Base-by-base conservation (phyloP, 2,113 vertebrate genomes). In the Tonatia bakeri region DNA sequence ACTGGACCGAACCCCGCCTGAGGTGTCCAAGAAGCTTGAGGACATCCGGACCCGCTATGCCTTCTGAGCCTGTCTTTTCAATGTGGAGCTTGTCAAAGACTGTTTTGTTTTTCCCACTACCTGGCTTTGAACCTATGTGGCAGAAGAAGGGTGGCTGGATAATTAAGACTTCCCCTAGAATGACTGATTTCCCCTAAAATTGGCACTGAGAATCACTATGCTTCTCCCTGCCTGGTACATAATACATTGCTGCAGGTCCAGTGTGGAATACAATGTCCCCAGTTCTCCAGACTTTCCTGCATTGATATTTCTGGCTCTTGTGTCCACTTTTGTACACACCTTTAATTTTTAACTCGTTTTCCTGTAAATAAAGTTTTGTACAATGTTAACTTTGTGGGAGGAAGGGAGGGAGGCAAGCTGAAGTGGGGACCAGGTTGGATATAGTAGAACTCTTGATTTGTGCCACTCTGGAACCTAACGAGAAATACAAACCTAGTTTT, bases 11-110 rank as follows among this genome's bases (percentile, higher is more conserved):
- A 99, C 99, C 2, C 99, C 99, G 0, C 99, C 99, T 0, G 99
- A 99, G 94, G 99, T 99, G 76, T 99, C 99, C 43, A 99, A 99
- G 98, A 99, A 99, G 94, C 99, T 99, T 96, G 99, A 99, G 96
- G 99, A 99, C 97, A 99, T 99, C 83, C 99, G 99, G 93, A 99
- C 99, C 0, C 99, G 99, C 94, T 99, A 99, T 0, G 99, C 99
- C 12, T 99, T 99, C 98, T 99, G 99, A 99, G 96, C 2, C 0
- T 67, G 54, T 64, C 0, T 61, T 84, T 79, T 83, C 8, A 79
- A 79, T 73, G 36, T 65, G 92, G 94, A 92, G 70, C 91, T 85
- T 85, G 90, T 75, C 85, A 17, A 1, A 90, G 89, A 88, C 16
- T 3, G 28, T 96, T 96, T 77, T 82, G 5, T 96, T 82, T 33